These are phyloP conservation scores for Apoda limacodes DNA, from an alignment of 2,888 invertebrate species.

Conservation along the genomic window DNA sequence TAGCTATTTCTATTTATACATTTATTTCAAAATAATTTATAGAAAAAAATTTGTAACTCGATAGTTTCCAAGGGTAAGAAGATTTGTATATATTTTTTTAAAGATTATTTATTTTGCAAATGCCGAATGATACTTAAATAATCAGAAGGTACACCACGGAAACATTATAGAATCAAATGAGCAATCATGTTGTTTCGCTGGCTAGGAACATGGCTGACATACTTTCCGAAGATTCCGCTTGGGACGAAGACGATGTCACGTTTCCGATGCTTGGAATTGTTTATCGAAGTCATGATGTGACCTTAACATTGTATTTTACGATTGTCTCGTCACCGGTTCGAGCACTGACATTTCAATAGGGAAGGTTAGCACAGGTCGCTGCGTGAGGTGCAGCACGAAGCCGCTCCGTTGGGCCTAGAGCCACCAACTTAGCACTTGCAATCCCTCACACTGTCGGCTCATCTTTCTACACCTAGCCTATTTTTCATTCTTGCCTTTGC, in stretches of 20 bases:
- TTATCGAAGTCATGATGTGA: slow-evolving; percentile 69
- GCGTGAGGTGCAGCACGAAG: slow-evolving; percentile 57
- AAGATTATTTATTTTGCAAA: no score
- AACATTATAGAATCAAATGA: no score
- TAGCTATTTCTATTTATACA: no score
- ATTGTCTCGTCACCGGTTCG: slow-evolving; percentile 65
- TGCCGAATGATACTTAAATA: no score
- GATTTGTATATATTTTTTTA: no score
- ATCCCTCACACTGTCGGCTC: slow-evolving; percentile 6
- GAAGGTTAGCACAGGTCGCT: slow-evolving; percentile 60
- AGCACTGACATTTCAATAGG: slow-evolving; percentile 67
- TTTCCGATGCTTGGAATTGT: slow-evolving; percentile 62
- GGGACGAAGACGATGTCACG: slow-evolving; percentile 54
- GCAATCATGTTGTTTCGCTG: slow-evolving; percentile 37
- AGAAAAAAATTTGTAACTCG: no score
- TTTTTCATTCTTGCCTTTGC: slow-evolving; percentile 33
- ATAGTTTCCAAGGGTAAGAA: no score
- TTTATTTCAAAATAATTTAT: no score
- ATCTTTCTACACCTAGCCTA: slow-evolving; percentile 23
- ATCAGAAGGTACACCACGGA: no score
- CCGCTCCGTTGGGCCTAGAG: not conserved
- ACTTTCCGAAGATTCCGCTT: slow-evolving; percentile 55
- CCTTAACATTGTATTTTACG: slow-evolving; percentile 68
- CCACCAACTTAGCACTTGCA: slow-evolving; percentile 24
- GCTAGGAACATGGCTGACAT: slow-evolving; percentile 50